Evolutionary conservation across 2,888 invertebrate genomes (phyloP).

Genomic region (Spilosoma lubricipeda): DNA sequence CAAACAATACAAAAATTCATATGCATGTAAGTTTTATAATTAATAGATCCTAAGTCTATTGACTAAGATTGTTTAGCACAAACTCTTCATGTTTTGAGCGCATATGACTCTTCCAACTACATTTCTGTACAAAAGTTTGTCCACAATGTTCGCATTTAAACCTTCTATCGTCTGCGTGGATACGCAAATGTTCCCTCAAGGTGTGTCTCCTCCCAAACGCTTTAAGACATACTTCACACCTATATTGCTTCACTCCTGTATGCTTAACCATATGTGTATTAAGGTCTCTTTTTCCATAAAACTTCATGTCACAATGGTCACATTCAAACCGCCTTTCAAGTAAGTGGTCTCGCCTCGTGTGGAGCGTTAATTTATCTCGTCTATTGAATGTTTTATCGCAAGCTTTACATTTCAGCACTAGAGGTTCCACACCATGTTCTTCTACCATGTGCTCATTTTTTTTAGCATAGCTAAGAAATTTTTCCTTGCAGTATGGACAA

Average conservation of each 20-base stretch:
- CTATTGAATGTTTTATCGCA: conserved; percentile 42
- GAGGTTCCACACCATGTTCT: conserved; percentile 32
- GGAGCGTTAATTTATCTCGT: conserved; percentile 25
- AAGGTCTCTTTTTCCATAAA: conserved; percentile 29
- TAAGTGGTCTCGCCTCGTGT: conserved; percentile 41
- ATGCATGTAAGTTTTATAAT: not conserved
- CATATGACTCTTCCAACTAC: conserved; percentile 48
- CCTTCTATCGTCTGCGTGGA: conserved; percentile 40
- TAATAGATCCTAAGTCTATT: not conserved
- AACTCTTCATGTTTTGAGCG: conserved; percentile 32
- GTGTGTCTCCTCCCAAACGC: conserved; percentile 36
- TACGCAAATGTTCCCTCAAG: conserved; percentile 41
- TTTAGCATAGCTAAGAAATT: conserved; percentile 30
- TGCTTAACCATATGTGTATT: conserved; percentile 43
- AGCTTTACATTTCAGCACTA: conserved; percentile 34
- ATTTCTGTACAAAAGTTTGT: conserved; percentile 44
- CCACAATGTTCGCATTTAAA: conserved; percentile 42
- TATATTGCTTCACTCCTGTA: conserved; percentile 35
- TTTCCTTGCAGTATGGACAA: conserved; percentile 39
- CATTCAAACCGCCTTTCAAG: conserved; percentile 38
- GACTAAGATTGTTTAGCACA: not conserved
- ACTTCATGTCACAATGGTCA: conserved; percentile 37
- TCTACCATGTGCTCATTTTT: conserved; percentile 38
- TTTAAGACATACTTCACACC: conserved; percentile 38
- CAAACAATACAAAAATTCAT: not conserved